Evolutionary conservation across 2,113 vertebrate species (phyloP).

Genomic region (Zosterops borbonicus): DNA sequence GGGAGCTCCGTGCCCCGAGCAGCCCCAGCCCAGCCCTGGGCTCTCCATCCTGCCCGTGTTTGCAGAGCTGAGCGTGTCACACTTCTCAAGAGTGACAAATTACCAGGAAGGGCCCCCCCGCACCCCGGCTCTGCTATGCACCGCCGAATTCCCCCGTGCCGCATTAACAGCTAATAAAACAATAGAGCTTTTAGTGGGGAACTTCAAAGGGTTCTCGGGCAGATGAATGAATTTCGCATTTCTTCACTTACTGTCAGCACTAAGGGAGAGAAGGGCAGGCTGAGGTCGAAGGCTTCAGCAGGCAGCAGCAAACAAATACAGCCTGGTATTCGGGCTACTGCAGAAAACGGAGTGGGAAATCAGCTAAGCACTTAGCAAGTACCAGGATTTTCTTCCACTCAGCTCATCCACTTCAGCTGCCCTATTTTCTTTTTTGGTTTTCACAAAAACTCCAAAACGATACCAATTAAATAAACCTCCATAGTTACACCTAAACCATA

Average conservation of each 20-base stretch:
- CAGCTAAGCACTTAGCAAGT: neutral
- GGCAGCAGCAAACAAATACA: constrained; percentile 37
- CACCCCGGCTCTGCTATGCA: neutral
- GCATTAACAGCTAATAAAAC: constrained; percentile 71
- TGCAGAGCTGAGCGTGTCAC: constrained; percentile 12
- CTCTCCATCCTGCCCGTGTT: neutral
- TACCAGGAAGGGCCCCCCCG: constrained; percentile 49
- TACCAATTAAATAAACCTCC: neutral
- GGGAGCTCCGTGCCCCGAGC: neutral
- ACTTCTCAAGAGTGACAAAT: constrained; percentile 60
- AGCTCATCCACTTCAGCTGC: neutral
- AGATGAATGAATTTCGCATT: constrained; percentile 70
- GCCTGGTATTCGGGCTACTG: constrained; percentile 60
- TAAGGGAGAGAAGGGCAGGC: constrained; percentile 50
- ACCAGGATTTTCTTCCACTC: neutral
- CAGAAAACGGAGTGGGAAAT: neutral
- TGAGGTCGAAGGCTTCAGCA: constrained; percentile 48
- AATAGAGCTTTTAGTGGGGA: constrained; percentile 66
- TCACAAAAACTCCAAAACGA: neutral
- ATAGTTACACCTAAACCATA: neutral
- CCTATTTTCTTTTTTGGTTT: neutral
- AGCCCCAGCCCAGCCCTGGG: neutral
- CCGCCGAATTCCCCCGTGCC: constrained; percentile 21
- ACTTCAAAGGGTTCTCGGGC: constrained; percentile 58
- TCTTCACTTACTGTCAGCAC: constrained; percentile 64